Evolutionary conservation across 2,888 invertebrate genomes (phyloP).

Genomic region (Heteromurus nitidus): DNA sequence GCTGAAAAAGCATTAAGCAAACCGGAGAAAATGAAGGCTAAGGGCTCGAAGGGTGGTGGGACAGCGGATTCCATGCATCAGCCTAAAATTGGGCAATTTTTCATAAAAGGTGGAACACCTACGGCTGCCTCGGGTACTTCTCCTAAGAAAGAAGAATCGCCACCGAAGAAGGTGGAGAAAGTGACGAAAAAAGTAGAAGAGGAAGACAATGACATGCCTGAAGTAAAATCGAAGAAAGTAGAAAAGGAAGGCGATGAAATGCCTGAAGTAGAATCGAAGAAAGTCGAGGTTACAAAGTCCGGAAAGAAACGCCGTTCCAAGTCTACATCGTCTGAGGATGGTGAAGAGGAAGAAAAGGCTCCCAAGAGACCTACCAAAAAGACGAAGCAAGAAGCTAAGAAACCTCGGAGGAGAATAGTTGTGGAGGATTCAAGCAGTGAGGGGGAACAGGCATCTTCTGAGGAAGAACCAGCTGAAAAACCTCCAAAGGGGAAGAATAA

Average conservation of each 20-base stretch:
- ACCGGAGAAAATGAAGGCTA: constrained; percentile 13
- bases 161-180: neutral
- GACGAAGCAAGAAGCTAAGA: constrained; percentile 48
- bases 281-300: neutral
- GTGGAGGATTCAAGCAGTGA: constrained; percentile 57
- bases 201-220: neutral
- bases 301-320: constrained; percentile 60
- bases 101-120: constrained; percentile 37
- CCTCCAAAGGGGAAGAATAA: neutral
- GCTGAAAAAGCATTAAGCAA: too few species aligned
- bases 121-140: neutral
- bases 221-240: neutral
- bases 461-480: constrained; percentile 41
- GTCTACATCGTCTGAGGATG: constrained; percentile 49
- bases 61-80: constrained; percentile 25
- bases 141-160: constrained; percentile 14
- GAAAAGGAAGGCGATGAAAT: neutral
- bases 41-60: neutral
- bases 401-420: constrained; percentile 54
- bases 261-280: neutral
- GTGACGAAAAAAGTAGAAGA: neutral
- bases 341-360: constrained; percentile 22
- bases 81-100: constrained; percentile 61
- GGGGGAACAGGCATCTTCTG: too few species aligned
- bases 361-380: neutral